Evolutionary conservation across 2,797 vertebrate species (phyloP).

Genomic region (Florisuga fusca): DNA sequence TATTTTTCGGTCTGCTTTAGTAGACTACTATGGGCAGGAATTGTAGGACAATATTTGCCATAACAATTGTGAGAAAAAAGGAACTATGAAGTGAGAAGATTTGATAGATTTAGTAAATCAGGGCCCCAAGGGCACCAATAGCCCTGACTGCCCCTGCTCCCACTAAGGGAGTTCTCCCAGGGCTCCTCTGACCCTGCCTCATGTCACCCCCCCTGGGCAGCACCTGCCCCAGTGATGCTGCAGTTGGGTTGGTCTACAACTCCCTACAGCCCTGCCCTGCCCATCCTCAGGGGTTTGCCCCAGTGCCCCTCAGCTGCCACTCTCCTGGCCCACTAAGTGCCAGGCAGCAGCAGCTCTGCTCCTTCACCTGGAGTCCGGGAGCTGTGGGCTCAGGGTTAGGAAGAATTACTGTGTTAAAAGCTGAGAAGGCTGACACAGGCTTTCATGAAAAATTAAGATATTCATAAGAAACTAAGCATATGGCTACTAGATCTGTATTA

Average conservation of each 20-base stretch:
- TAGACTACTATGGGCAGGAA: neutral
- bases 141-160: neutral
- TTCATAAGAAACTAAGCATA: conserved; percentile 3
- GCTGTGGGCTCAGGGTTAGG: accelerated
- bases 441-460: neutral
- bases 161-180: too few relatives aligned
- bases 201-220: neutral
- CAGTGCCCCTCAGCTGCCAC: accelerated
- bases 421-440: accelerated
- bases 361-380: neutral
- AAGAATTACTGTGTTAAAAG: neutral
- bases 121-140: neutral
- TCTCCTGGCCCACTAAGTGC: accelerated
- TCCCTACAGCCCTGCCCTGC: neutral
- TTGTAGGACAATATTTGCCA: neutral
- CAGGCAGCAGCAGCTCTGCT: neutral
- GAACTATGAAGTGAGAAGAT: neutral
- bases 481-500: neutral
- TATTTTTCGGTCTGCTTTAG: neutral
- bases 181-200: neutral
- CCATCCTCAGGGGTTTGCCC: neutral
- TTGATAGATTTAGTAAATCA: neutral
- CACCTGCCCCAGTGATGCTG: too few relatives aligned
- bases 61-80: neutral
- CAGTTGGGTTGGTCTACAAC: neutral